These are phyloP conservation scores for Pocillopora damicornis DNA, from an alignment of 64 coral and sea anemone genomes.

Conservation along the genomic window DNA sequence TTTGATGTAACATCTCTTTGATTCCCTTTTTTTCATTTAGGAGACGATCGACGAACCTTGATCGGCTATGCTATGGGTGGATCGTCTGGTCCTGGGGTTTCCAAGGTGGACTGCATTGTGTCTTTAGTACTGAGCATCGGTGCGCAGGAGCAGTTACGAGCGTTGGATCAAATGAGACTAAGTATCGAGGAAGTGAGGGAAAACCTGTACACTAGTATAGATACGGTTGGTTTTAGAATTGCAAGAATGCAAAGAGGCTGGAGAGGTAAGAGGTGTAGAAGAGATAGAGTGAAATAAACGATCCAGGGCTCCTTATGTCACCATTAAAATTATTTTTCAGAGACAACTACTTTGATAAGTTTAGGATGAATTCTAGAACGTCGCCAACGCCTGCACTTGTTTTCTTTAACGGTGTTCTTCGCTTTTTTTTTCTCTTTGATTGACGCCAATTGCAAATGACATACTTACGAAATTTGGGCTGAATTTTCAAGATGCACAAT, in stretches of 20 bases:
- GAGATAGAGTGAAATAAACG: background rate
- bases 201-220: slow-evolving; percentile 26
- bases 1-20: background rate
- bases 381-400: too few species aligned
- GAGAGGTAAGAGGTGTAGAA: slow-evolving; percentile 15
- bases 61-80: slow-evolving; percentile 61
- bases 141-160: slow-evolving; percentile 40
- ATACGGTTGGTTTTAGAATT: slow-evolving; percentile 53
- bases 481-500: too few species aligned
- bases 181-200: slow-evolving; percentile 46
- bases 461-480: too few species aligned
- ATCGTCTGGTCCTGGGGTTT: slow-evolving; percentile 29
- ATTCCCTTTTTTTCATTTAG: background rate
- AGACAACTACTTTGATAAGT: too few species aligned
- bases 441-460: too few species aligned
- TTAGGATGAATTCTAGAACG: too few species aligned
- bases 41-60: slow-evolving; percentile 35
- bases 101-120: slow-evolving; percentile 62
- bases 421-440: too few species aligned
- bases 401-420: too few species aligned
- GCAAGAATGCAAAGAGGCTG: slow-evolving; percentile 41
- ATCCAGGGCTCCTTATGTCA: background rate
- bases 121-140: slow-evolving; percentile 62
- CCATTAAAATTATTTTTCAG: too few species aligned
- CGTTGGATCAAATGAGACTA: slow-evolving; percentile 28